phyloP scores from a whole-genome alignment of 2,113 vertebrate genomes.

The Colossoma macropomum region DNA sequence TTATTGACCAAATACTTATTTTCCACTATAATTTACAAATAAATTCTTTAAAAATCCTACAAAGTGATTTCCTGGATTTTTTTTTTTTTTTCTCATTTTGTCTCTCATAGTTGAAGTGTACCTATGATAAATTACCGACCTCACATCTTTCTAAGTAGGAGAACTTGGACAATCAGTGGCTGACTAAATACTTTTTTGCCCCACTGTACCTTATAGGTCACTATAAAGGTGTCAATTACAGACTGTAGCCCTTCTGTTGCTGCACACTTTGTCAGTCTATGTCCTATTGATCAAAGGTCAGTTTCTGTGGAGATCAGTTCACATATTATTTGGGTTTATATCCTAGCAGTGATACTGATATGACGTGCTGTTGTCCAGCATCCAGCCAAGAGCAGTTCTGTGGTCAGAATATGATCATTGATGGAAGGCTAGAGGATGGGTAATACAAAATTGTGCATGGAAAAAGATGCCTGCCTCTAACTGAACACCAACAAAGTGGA shows the following conservation, averaged over 20 bases:
- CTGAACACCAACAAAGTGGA: not conserved
- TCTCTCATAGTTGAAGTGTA: no score
- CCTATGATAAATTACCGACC: no score
- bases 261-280: not conserved
- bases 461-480: not conserved
- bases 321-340: not conserved
- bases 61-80: no score
- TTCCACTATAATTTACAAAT: no score
- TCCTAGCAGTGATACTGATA: not conserved
- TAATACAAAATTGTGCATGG: no score
- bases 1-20: no score
- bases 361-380: not conserved
- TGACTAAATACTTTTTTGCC: no score
- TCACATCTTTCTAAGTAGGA: no score
- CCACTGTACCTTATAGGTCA: no score
- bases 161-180: no score
- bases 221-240: not conserved
- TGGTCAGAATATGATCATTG: not conserved
- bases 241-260: not conserved
- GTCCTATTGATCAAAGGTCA: not conserved
- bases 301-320: not conserved
- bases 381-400: not conserved
- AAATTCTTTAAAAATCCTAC: no score
- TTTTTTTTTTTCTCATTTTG: no score
- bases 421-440: not conserved